Percentiles rank a stretch among this genome's conserved stretches.
phyloP scores from a whole-genome alignment of 2,888 invertebrate genomes.

The Sarcophaga subvicina region DNA sequence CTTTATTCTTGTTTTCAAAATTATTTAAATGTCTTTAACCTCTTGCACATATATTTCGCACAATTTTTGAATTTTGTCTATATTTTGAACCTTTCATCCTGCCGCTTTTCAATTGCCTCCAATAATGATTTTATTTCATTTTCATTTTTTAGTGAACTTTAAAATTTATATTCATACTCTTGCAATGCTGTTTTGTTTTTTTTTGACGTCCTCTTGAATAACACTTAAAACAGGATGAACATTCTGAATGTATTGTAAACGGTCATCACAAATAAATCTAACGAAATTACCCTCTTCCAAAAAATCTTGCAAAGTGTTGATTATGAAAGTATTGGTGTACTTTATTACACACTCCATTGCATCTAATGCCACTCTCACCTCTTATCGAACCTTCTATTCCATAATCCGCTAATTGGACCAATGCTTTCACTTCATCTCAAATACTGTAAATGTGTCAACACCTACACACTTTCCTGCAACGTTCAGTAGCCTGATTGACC shows the following conservation, averaged over 20 bases:
- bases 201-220: neutral
- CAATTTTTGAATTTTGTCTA: neutral
- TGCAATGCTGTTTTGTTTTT: neutral
- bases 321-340: too few relatives aligned
- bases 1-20: too few relatives aligned
- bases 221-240: neutral
- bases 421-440: too few relatives aligned
- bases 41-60: neutral
- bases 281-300: neutral
- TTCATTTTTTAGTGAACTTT: neutral
- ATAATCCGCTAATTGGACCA: too few relatives aligned
- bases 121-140: constrained; percentile 2
- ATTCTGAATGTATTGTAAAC: constrained; percentile 10
- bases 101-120: neutral
- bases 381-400: too few relatives aligned
- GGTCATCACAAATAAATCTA: neutral
- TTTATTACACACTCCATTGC: too few relatives aligned
- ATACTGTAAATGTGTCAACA: too few relatives aligned
- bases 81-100: constrained; percentile 6
- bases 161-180: neutral
- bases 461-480: too few relatives aligned
- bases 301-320: too few relatives aligned
- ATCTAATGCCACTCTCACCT: too few relatives aligned
- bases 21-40: neutral
- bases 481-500: too few relatives aligned